phyloP scores from a whole-genome alignment of 2,113 vertebrate genomes.

The Gymnobelideus leadbeateri region DNA sequence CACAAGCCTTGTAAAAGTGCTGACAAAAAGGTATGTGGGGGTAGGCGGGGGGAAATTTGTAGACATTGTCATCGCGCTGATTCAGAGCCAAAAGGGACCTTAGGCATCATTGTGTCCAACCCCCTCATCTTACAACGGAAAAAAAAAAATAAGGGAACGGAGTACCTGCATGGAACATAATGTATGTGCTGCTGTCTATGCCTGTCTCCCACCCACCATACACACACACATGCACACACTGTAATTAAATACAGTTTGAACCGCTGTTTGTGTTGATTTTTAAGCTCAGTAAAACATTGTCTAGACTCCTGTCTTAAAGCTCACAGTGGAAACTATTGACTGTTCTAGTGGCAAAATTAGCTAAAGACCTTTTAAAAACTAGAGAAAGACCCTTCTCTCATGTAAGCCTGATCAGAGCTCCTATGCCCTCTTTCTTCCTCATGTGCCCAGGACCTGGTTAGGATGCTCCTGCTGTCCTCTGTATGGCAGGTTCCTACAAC shows the following conservation, averaged over 20 bases:
- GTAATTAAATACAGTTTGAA: not conserved
- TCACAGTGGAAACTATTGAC: not conserved
- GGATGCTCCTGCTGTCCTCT: not conserved
- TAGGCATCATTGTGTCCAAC: not conserved
- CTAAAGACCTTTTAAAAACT: not conserved
- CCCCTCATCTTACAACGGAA: not conserved
- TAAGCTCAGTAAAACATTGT: not conserved
- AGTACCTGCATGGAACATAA: not conserved
- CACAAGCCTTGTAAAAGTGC: not conserved
- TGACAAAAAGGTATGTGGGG: slow-evolving; percentile 1
- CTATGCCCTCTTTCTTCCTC: not conserved
- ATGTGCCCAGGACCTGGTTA: not conserved
- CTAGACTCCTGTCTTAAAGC: not conserved
- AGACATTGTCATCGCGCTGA: not conserved
- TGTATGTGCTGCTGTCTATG: not conserved
- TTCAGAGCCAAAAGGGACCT: not conserved
- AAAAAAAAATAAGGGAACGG: not conserved
- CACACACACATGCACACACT: not conserved
- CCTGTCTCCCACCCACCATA: slow-evolving; percentile 12
- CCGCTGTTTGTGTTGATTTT: not conserved
- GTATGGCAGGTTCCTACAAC: not conserved
- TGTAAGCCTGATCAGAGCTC: not conserved
- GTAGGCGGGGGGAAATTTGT: not conserved
- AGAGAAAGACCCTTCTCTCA: not conserved
- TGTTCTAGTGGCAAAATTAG: not conserved